Conservation (phyloP, 2,888 invertebrate genomes). For the Orchestes rusci region DNA sequence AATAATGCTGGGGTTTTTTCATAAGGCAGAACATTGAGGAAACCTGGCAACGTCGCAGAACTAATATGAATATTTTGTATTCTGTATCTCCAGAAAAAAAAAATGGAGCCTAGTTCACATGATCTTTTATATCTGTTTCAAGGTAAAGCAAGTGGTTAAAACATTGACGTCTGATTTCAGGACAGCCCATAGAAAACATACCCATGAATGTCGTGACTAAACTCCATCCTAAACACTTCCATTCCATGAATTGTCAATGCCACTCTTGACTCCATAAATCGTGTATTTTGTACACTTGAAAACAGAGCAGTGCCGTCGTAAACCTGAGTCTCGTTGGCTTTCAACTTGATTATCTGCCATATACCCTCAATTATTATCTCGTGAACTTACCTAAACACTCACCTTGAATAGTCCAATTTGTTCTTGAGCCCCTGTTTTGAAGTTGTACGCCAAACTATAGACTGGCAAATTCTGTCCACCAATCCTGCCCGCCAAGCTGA, state of each 20-base stretch:
- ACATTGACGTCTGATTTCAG: no score
- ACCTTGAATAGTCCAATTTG: slow-evolving; percentile 78
- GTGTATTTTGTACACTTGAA: slow-evolving; percentile 67
- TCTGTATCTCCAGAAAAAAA: no score
- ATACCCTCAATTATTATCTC: no score
- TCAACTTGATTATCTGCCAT: slow-evolving; percentile 57
- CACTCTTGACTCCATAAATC: slow-evolving; percentile 73
- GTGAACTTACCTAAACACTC: slow-evolving; percentile 4
- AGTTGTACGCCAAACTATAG: slow-evolving; percentile 69
- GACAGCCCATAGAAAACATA: no score
- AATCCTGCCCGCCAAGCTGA: slow-evolving; percentile 75
- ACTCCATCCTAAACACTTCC: slow-evolving; percentile 87
- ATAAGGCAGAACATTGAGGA: no score
- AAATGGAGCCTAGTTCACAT: no score
- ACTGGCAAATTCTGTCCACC: slow-evolving; percentile 82
- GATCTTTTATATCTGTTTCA: no score
- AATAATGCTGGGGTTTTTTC: no score
- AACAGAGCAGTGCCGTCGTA: slow-evolving; percentile 85
- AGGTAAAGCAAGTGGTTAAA: no score
- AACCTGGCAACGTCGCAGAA: no score
- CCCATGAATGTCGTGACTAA: slow-evolving; percentile 78
- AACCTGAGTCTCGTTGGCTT: slow-evolving; percentile 76
- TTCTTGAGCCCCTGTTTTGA: slow-evolving; percentile 72
- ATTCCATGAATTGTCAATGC: slow-evolving; percentile 78
- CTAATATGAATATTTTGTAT: no score